Evolutionary conservation across 1,140 invertebrate species (phyloP).

Genomic region (Oreohelix idahoensis): DNA sequence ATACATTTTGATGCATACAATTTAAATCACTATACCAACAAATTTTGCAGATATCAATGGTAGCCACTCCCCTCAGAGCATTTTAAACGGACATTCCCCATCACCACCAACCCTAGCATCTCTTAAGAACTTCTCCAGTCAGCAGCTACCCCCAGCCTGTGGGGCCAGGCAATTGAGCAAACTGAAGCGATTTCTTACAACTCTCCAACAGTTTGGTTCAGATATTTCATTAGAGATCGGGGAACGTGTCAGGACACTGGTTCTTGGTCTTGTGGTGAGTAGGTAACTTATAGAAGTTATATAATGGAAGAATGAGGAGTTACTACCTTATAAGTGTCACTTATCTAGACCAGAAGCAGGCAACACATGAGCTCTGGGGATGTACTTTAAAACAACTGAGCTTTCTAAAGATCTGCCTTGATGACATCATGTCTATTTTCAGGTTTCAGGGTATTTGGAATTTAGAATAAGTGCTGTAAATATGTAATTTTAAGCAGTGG

Average conservation of each 20-base stretch:
- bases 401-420: too few relatives aligned
- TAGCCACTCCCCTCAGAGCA: slow-evolving; percentile 69
- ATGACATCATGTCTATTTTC: too few relatives aligned
- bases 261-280: slow-evolving; percentile 89
- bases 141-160: slow-evolving; percentile 71
- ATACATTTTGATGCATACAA: too few relatives aligned
- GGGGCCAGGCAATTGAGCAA: slow-evolving; percentile 77
- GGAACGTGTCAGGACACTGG: slow-evolving; percentile 86
- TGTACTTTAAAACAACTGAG: too few relatives aligned
- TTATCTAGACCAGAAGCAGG: too few relatives aligned
- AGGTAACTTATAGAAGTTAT: too few relatives aligned
- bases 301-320: too few relatives aligned
- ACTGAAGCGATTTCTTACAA: slow-evolving; percentile 90
- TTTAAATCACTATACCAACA: not conserved
- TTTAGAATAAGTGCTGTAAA: too few relatives aligned
- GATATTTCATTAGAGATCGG: slow-evolving; percentile 90
- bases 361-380: too few relatives aligned
- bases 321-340: too few relatives aligned
- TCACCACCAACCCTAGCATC: slow-evolving; percentile 61
- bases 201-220: slow-evolving; percentile 90
- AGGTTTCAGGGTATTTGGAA: too few relatives aligned
- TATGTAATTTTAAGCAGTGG: too few relatives aligned
- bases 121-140: slow-evolving; percentile 55
- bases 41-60: slow-evolving; percentile 57
- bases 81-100: slow-evolving; percentile 69